Evolutionary conservation across 1,140 invertebrate species (phyloP).

Genomic region (Bombus impatiens): DNA sequence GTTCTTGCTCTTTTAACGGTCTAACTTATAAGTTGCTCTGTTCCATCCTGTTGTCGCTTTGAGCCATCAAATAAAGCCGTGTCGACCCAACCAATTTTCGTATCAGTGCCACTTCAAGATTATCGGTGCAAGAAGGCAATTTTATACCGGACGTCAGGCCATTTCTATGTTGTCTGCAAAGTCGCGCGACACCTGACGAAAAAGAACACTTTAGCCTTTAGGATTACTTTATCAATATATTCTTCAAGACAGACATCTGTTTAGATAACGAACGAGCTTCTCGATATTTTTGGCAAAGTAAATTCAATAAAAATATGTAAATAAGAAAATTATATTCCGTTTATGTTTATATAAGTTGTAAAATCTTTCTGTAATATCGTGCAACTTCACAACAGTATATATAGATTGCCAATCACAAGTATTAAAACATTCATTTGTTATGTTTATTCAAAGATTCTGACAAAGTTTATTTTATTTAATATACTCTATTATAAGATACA

Average conservation of each 20-base stretch:
- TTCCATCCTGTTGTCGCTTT: constrained; percentile 2
- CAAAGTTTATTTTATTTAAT: too few relatives aligned
- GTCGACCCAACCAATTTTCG: constrained; percentile 43
- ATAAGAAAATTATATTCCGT: too few relatives aligned
- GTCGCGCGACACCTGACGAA: not conserved
- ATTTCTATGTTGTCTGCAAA: not conserved
- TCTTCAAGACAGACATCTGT: not conserved
- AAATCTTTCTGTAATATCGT: too few relatives aligned
- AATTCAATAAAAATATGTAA: not conserved
- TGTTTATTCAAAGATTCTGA: too few relatives aligned
- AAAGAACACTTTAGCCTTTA: not conserved
- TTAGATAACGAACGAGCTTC: not conserved
- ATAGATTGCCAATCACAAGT: too few relatives aligned
- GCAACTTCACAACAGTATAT: too few relatives aligned
- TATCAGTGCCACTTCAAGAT: constrained; percentile 52
- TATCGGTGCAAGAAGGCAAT: constrained; percentile 44
- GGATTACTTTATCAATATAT: not conserved
- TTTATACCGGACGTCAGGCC: constrained; percentile 31
- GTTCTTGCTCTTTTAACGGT: not conserved
- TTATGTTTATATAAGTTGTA: too few relatives aligned
- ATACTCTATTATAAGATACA: too few relatives aligned
- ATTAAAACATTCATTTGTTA: too few relatives aligned
- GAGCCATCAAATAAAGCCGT: constrained; percentile 44
- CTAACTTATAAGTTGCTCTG: not conserved
- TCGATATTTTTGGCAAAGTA: not conserved